Evolutionary conservation across 2,888 invertebrate species (phyloP).

Genomic region (Branchipolynoe longqiensis): DNA sequence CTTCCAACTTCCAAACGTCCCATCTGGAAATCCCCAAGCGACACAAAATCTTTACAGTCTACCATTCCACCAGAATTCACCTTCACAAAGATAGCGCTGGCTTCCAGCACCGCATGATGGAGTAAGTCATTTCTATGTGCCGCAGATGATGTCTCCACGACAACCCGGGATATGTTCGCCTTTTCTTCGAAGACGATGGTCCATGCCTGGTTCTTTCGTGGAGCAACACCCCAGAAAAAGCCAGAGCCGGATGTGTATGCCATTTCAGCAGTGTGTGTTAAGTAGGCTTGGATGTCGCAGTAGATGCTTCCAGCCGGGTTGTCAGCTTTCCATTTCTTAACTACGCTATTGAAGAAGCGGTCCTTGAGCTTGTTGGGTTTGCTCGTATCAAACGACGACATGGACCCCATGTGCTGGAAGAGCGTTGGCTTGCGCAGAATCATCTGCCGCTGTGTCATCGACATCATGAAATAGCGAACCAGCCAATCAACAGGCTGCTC

Average conservation of each 20-base stretch:
- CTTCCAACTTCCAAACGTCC: constrained; percentile 54
- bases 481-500: constrained; percentile 71
- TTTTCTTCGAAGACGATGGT: constrained; percentile 60
- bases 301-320: constrained; percentile 80
- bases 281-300: constrained; percentile 77
- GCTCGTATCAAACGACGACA: constrained; percentile 77
- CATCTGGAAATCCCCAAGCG: not conserved
- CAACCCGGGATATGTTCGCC: constrained; percentile 52
- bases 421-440: constrained; percentile 68
- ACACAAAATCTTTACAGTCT: constrained; percentile 43
- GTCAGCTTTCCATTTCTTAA: constrained; percentile 66
- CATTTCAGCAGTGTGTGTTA: constrained; percentile 74
- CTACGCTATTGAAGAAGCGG: constrained; percentile 71
- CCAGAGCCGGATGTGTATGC: constrained; percentile 73
- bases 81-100: constrained; percentile 44
- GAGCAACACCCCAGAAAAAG: constrained; percentile 66
- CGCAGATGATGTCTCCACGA: constrained; percentile 61
- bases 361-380: constrained; percentile 79
- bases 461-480: constrained; percentile 63
- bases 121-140: constrained; percentile 57
- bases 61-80: not conserved
- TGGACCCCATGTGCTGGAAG: constrained; percentile 72
- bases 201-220: constrained; percentile 57
- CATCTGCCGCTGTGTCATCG: constrained; percentile 64
- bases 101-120: constrained; percentile 58